Percentiles rank a stretch among this genome's conserved stretches.
Evolutionary conservation across 2,113 vertebrate species (phyloP).

Genomic region (Panthera uncia): DNA sequence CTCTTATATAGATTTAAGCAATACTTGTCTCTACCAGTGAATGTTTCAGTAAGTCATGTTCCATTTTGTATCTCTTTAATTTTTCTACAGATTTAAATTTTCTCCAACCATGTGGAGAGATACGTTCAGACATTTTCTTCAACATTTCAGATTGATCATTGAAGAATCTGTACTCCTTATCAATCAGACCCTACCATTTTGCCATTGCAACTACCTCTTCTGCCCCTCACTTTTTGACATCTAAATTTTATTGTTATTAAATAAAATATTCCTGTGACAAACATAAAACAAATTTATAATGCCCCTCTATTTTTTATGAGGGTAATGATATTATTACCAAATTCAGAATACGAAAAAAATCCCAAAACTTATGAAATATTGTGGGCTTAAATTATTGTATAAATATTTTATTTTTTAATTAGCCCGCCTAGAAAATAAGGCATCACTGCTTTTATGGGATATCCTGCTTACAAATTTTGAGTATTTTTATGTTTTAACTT

Average conservation of each 20-base stretch:
- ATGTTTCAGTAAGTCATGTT: background rate
- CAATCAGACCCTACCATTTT: background rate
- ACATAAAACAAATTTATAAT: background rate
- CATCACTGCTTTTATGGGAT: background rate
- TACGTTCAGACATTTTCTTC: background rate
- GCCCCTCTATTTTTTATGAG: background rate
- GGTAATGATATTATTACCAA: background rate
- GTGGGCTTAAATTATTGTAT: background rate
- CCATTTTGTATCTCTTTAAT: background rate
- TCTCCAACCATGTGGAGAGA: background rate
- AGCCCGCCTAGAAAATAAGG: background rate
- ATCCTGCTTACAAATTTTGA: background rate
- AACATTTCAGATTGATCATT: background rate
- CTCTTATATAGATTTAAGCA: background rate
- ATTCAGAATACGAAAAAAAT: background rate
- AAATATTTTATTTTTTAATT: background rate
- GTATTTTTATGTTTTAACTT: background rate
- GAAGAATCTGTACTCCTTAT: background rate
- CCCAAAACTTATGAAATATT: background rate
- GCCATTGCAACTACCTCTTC: background rate
- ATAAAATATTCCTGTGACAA: background rate
- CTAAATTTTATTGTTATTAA: background rate
- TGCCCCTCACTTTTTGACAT: background rate
- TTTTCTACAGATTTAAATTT: background rate
- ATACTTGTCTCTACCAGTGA: background rate